Base-by-base conservation (phyloP, 2,888 invertebrate genomes). In the Auanema sp. region DNA sequence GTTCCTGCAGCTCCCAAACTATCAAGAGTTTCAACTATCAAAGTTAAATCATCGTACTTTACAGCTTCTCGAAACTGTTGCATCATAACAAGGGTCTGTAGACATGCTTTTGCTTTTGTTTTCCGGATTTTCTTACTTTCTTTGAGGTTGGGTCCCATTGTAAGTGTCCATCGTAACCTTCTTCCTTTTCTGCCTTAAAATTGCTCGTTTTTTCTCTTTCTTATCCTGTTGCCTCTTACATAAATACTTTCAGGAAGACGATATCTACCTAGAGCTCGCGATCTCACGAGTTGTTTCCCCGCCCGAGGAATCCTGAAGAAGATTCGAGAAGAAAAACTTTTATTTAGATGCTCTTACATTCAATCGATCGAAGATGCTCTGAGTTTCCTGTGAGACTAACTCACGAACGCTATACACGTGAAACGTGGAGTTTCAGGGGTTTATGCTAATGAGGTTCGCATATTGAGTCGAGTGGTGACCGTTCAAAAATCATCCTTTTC, bases 141-240 rank as follows among this genome's bases (percentile, higher is more conserved):
- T 33, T 33, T 8, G 33, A 33, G 8, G 33, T 33, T 33, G 11
- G 18, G 10, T 53, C 52, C 72, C 72, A 72, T 14, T 59, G 56
- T 2, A 62, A 57, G 57, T 68, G 66, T 4, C 72, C 72, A 50
- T 72, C 72, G 60, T 64, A 72, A 0, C 72, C 72, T 60, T 68
- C 68, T 10, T 70, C 67, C 42, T 63, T 63, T 25, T 58, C 57
- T 8, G 49, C 62, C 62, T 62, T 11, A 25, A 57, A 16, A 33
- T 33, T 33, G 8, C 8, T 33, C 33, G 33, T 33, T 33, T 33
- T 33, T 33, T 33, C 8, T 3, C 8, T 3, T 33, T 33, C 3
- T 33, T 33, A 5, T 33, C 33, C 8, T 33, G 33, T 33, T 40
- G 12, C 6, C 14, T 47, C 61, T 61, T 42, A 61, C 61, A 44